Evolutionary conservation across 2,113 vertebrate genomes (phyloP).

Genomic region (Eulacestoma nigropectus): DNA sequence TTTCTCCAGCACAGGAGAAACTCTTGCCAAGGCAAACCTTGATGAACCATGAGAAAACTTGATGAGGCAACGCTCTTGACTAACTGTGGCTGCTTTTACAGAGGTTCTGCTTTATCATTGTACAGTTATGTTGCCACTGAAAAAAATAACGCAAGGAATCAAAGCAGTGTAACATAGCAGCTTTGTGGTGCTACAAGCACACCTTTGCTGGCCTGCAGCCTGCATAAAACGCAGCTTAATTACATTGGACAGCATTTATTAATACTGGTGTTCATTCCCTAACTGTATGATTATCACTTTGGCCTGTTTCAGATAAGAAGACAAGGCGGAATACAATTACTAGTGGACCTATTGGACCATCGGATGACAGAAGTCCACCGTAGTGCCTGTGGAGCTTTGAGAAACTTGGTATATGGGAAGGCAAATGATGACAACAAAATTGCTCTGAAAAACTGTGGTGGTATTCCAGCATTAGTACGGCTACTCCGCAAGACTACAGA

Average conservation of each 20-base stretch:
- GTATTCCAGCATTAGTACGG: constrained; percentile 94
- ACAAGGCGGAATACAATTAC: constrained; percentile 94
- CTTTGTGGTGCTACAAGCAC: neutral
- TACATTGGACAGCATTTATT: neutral
- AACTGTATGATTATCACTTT: neutral
- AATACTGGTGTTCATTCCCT: neutral
- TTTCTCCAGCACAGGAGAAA: neutral
- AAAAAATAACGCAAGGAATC: neutral
- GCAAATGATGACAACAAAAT: constrained; percentile 99
- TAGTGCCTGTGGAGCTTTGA: constrained; percentile 94
- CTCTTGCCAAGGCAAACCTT: neutral
- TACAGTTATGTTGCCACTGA: neutral
- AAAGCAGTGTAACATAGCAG: neutral
- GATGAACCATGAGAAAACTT: neutral
- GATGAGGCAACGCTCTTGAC: neutral
- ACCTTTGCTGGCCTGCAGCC: neutral
- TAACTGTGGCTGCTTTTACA: neutral
- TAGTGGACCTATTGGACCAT: constrained; percentile 96
- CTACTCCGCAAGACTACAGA: constrained; percentile 93
- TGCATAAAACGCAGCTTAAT: neutral
- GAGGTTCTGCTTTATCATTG: neutral
- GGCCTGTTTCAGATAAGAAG: constrained; percentile 85
- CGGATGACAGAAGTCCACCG: constrained; percentile 97
- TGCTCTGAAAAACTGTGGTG: constrained; percentile 94
- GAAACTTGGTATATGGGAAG: constrained; percentile 96